Evolutionary conservation across 2,113 vertebrate genomes (phyloP), one percentile per base, ranked within the genome.

Genomic region (Campylomormyrus numenius): DNA sequence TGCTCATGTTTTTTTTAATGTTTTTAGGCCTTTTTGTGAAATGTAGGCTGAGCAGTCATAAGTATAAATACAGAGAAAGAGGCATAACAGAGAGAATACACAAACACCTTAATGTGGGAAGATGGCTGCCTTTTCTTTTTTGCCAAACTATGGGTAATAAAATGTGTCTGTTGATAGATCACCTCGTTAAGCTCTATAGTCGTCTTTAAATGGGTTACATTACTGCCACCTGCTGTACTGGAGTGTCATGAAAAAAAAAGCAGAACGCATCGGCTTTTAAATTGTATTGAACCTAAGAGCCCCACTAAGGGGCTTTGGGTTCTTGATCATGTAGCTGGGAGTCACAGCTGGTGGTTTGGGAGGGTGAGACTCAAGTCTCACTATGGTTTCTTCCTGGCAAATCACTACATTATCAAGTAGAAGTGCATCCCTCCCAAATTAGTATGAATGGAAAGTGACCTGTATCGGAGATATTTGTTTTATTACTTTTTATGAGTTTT

Each of bases 141-240:
- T 31, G 62, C 62, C 10, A 80, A 15, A 80, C 35, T 39, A 77
- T 19, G 74, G 15, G 74, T 19, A 39, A 39, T 42, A 42, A 80
- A 39, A 80, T 19, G 35, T 80, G 45, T 24, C 42, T n/a, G 35
- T 46, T 85, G 42, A n/a, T 10, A 85, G 21, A 48, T 46, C 45
- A 48, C 48, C 45, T n/a, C 24, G 3, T 85, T 85, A 48, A 48
- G 83, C 39, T 35, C 5, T 49, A 49, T 50, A 50, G 85, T 17
- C 13, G 6, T 24, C n/a, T 52, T 50, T 50, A 50, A 49, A 86
- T 48, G 19, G 85, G 27, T 31, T 53, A 35, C 85, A 53, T 87
- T 87, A 39, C 50, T 42, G 85, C 89, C 53, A 89, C 49, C 88
- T 80, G 52, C 89, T 85, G 89, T 49, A 56, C 48, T 85, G 27